Conservation (phyloP, 37 sponge, comb jelly and placozoan genomes). For the Lycopodina hypogea region DNA sequence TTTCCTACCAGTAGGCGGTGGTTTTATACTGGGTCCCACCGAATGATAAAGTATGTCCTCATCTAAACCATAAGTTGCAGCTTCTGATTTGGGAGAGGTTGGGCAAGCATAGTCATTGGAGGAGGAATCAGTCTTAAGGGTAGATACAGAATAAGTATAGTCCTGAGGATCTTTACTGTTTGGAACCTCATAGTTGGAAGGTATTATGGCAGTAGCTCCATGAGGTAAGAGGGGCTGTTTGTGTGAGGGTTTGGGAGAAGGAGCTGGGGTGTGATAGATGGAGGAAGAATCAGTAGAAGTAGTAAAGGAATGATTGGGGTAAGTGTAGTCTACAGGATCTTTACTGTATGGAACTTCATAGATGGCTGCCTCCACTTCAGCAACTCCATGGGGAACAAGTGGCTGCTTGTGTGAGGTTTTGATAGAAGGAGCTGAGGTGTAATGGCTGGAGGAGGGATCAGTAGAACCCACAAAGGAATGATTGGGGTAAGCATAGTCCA, state of each 20-base stretch:
- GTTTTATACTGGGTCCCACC: background rate
- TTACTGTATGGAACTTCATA: background rate
- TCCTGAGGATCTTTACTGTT: too few species aligned
- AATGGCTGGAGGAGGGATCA: background rate
- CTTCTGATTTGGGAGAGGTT: too few species aligned
- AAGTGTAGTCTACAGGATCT: constrained; percentile 17
- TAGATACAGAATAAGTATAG: too few species aligned
- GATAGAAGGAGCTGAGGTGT: background rate
- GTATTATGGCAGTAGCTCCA: too few species aligned
- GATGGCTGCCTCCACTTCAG: background rate
- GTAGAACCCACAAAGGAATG: background rate
- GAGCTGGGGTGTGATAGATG: background rate
- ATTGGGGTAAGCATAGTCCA: constrained; percentile 31
- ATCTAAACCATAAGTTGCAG: background rate
- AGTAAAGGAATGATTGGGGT: constrained; percentile 22
- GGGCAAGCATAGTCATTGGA: too few species aligned
- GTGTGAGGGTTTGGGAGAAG: too few species aligned
- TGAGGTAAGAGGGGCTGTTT: too few species aligned
- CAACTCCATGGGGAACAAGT: background rate
- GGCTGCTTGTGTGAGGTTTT: constrained; percentile 1
- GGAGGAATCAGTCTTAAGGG: too few species aligned
- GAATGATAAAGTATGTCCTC: background rate
- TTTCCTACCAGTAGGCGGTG: too few species aligned
- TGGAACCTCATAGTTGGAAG: too few species aligned
- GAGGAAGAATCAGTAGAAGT: too few species aligned